A percentile compares a stretch with the other conserved stretches of the same genome.
phyloP scores from a whole-genome alignment of 2,797 vertebrate species.

The Catostomus latipinnis region DNA sequence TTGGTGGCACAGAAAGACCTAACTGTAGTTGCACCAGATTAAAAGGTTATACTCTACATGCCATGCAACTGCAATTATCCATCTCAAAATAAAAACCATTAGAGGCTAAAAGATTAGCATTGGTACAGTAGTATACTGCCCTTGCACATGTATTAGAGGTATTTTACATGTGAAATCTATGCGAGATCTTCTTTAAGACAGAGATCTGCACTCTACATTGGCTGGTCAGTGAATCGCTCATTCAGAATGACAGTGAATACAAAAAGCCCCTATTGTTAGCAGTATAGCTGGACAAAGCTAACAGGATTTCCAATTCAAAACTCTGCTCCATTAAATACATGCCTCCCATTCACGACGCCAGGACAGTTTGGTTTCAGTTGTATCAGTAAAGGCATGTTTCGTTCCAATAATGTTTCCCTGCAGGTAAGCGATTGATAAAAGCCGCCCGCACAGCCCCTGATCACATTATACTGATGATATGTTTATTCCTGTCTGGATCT shows the following conservation, averaged over 20 bases:
- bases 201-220: background rate
- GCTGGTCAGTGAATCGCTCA: constrained; percentile 18
- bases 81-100: background rate
- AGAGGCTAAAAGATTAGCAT: background rate
- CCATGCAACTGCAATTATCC: too few species aligned
- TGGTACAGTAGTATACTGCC: background rate
- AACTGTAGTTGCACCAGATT: too few species aligned
- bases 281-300: constrained; percentile 42
- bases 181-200: background rate
- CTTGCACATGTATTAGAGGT: background rate
- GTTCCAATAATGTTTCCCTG: background rate
- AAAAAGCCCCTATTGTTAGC: constrained; percentile 57
- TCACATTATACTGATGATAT: constrained; percentile 71
- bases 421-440: constrained; percentile 6
- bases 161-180: background rate
- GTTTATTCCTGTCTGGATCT: constrained; percentile 63
- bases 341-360: background rate
- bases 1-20: background rate
- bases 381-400: background rate
- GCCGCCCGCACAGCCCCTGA: constrained; percentile 63
- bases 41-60: too few species aligned
- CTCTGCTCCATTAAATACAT: background rate
- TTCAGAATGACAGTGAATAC: constrained; percentile 26
- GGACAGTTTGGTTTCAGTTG: background rate
- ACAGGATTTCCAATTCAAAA: constrained; percentile 25